phyloP scores from a whole-genome alignment of 2,797 vertebrate species.

The Mormyrops boulengeri region DNA sequence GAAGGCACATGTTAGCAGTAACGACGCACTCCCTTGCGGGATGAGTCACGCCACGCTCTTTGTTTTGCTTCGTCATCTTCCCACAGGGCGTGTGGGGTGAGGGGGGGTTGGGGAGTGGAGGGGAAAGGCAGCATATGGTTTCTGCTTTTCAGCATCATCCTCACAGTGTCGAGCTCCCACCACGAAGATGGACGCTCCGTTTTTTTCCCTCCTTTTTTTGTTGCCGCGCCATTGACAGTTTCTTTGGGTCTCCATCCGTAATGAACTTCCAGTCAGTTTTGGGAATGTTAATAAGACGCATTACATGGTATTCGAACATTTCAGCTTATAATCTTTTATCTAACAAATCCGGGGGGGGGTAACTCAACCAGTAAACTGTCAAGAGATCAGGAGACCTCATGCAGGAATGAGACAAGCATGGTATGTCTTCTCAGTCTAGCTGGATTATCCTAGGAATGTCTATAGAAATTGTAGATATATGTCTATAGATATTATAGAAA shows the following conservation, averaged over 20 bases:
- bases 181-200: background rate
- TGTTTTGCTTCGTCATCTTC: conserved; percentile 23
- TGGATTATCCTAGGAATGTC: conserved; percentile 13
- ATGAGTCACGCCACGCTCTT: conserved; percentile 25
- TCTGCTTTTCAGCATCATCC: background rate
- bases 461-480: too few species aligned
- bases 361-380: background rate
- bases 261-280: background rate
- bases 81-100: background rate
- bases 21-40: conserved; percentile 6
- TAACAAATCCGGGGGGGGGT: background rate
- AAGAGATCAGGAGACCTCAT: background rate
- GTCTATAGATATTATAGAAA: background rate
- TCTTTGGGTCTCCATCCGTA: background rate
- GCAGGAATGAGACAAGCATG: background rate
- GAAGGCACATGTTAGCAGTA: conserved; percentile 38
- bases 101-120: background rate
- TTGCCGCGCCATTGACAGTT: background rate
- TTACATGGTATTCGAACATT: background rate
- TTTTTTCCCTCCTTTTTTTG: background rate
- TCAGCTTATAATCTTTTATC: background rate
- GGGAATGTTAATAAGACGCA: background rate
- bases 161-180: background rate
- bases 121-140: background rate
- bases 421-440: background rate